Percentiles rank a stretch among this genome's conserved stretches.
These are phyloP conservation scores for Cosmorhoe ocellata DNA, from an alignment of 2,888 invertebrate genomes.

Conservation along the genomic window DNA sequence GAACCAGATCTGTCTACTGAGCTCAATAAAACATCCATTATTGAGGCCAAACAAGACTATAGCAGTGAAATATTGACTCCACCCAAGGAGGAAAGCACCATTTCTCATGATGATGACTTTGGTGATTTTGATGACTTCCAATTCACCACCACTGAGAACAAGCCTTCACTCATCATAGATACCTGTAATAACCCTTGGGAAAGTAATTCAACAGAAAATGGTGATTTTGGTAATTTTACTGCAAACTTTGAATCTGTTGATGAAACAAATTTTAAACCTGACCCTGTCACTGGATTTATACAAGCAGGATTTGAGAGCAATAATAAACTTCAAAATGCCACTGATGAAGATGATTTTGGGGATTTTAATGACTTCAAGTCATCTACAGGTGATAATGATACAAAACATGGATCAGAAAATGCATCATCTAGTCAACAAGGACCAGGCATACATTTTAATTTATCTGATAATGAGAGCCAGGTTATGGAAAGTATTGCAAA, in stretches of 20 bases:
- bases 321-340: constrained; percentile 47
- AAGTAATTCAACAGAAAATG: constrained; percentile 43
- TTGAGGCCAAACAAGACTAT: constrained; percentile 14
- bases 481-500: constrained; percentile 65
- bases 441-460: constrained; percentile 57
- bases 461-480: constrained; percentile 60
- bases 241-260: constrained; percentile 56
- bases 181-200: constrained; percentile 67
- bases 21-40: constrained; percentile 9
- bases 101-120: constrained; percentile 68
- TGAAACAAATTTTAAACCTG: constrained; percentile 23
- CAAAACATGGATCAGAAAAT: constrained; percentile 25
- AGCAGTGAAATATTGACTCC: constrained; percentile 26
- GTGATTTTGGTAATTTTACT: constrained; percentile 63
- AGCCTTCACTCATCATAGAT: constrained; percentile 41
- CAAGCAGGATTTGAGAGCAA: constrained; percentile 45
- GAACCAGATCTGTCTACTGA: constrained; percentile 22
- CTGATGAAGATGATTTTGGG: constrained; percentile 77
- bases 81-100: constrained; percentile 1
- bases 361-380: constrained; percentile 82
- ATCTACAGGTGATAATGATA: constrained; percentile 40
- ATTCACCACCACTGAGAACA: constrained; percentile 49
- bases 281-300: constrained; percentile 30
- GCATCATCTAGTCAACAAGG: constrained; percentile 40
- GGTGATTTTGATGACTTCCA: constrained; percentile 81